Conservation (phyloP, 2,888 invertebrate genomes). For the Gonocerus acuteangulatus region DNA sequence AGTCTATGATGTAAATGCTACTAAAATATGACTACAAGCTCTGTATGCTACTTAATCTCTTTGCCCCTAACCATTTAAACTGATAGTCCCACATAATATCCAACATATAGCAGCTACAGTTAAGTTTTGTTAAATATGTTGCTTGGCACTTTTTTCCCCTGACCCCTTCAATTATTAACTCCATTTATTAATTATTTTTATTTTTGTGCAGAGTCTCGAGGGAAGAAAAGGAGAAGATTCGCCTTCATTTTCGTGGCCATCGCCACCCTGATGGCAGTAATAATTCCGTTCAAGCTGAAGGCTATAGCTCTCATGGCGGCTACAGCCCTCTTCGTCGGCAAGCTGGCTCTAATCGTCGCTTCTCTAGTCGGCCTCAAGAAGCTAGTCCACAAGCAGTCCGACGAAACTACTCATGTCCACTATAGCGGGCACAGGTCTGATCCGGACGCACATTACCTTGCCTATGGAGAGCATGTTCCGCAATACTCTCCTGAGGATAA, state of each 20-base stretch:
- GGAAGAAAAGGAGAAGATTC: slow-evolving; percentile 36
- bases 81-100: too few species aligned
- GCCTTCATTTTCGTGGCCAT: slow-evolving; percentile 38
- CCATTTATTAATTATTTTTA: too few species aligned
- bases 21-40: too few species aligned
- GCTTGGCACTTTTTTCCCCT: too few species aligned
- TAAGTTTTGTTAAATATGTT: too few species aligned
- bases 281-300: slow-evolving; percentile 67
- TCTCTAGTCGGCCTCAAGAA: slow-evolving; percentile 51
- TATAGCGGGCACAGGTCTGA: slow-evolving; percentile 32
- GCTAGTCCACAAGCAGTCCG: slow-evolving; percentile 26
- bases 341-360: slow-evolving; percentile 71
- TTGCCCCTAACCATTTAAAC: too few species aligned
- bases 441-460: slow-evolving; percentile 31
- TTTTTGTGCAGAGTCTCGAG: slow-evolving; percentile 25
- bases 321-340: slow-evolving; percentile 72
- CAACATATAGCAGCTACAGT: too few species aligned
- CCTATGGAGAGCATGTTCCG: slow-evolving; percentile 28
- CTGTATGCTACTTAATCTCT: too few species aligned
- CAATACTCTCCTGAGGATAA: too few species aligned
- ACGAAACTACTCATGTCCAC: slow-evolving; percentile 33
- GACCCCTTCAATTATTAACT: too few species aligned
- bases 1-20: too few species aligned
- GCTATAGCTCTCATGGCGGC: slow-evolving; percentile 70
- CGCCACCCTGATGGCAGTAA: slow-evolving; percentile 57